phyloP scores from a whole-genome alignment of 2,113 vertebrate genomes.

The Chionomys nivalis region DNA sequence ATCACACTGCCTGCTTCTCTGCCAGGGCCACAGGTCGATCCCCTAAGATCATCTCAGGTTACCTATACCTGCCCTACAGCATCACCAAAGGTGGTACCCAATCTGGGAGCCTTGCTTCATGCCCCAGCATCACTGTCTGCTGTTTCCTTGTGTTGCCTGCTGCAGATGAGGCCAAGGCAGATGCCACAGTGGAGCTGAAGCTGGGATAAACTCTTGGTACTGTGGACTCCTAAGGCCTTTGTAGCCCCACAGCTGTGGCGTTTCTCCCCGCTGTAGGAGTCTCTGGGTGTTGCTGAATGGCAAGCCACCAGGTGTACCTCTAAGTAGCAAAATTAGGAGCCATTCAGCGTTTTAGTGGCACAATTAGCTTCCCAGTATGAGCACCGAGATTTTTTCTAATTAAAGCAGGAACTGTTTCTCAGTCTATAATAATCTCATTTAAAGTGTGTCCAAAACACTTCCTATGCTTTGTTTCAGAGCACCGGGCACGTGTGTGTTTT shows the following conservation, averaged over 20 bases:
- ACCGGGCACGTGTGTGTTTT: neutral
- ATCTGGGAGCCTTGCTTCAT: rapidly evolving
- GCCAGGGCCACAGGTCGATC: neutral
- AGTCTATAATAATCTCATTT: conserved; percentile 79
- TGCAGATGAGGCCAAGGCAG: neutral
- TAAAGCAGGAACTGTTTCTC: conserved; percentile 79
- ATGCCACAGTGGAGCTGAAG: rapidly evolving
- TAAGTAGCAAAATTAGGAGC: conserved; percentile 83
- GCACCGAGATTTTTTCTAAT: conserved; percentile 80
- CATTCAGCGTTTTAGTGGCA: conserved; percentile 81
- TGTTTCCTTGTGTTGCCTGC: rapidly evolving
- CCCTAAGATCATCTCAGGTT: neutral
- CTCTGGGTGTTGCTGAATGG: conserved; percentile 63
- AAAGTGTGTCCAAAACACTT: conserved; percentile 79
- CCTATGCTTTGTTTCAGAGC: conserved; percentile 13
- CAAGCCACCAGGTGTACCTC: conserved; percentile 84
- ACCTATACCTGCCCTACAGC: neutral
- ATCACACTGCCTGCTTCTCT: neutral
- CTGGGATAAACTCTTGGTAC: neutral
- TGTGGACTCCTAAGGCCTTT: neutral
- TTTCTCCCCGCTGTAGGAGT: conserved; percentile 64
- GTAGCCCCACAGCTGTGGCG: conserved; percentile 72
- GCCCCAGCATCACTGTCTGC: too few species aligned
- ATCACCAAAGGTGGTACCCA: rapidly evolving
- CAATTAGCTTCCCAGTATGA: conserved; percentile 82